Evolutionary conservation across 2,113 vertebrate genomes (phyloP).

Genomic region (Macaca mulatta): DNA sequence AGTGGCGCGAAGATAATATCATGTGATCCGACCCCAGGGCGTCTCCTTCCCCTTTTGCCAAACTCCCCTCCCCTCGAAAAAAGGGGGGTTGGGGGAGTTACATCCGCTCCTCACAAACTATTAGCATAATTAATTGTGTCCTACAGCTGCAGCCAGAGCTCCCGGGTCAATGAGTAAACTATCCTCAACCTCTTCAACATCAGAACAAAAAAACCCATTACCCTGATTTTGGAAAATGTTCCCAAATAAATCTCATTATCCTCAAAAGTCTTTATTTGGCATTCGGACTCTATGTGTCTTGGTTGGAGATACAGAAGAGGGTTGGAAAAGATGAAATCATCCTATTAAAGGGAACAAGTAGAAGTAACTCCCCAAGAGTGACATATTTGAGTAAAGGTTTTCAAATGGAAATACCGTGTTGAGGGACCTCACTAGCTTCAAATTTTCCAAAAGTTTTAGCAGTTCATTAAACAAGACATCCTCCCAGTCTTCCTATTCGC

Average conservation of each 20-base stretch:
- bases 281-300: not conserved
- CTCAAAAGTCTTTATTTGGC: conserved; percentile 44
- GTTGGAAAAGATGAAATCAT: conserved; percentile 44
- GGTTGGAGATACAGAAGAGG: not conserved
- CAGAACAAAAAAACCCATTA: conserved; percentile 72
- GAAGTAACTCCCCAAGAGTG: not conserved
- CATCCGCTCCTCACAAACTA: conserved; percentile 85
- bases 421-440: conserved; percentile 11
- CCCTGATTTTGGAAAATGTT: conserved; percentile 69
- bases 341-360: not conserved
- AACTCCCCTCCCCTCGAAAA: conserved; percentile 52
- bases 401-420: conserved; percentile 26
- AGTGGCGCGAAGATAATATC: conserved; percentile 94
- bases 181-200: conserved; percentile 51
- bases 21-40: conserved; percentile 88
- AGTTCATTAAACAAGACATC: conserved; percentile 61
- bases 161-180: conserved; percentile 69
- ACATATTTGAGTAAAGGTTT: conserved; percentile 45
- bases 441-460: conserved; percentile 62
- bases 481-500: conserved; percentile 31
- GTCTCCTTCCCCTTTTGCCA: conserved; percentile 83
- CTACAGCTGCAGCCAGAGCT: conserved; percentile 81
- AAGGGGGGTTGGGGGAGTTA: conserved; percentile 61
- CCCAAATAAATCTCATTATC: conserved; percentile 47
- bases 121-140: conserved; percentile 89